A percentile compares a stretch with the other conserved stretches of the same genome.
Evolutionary conservation across 1,140 invertebrate species (phyloP).

Genomic region (Daktulosphaira vitifoliae): DNA sequence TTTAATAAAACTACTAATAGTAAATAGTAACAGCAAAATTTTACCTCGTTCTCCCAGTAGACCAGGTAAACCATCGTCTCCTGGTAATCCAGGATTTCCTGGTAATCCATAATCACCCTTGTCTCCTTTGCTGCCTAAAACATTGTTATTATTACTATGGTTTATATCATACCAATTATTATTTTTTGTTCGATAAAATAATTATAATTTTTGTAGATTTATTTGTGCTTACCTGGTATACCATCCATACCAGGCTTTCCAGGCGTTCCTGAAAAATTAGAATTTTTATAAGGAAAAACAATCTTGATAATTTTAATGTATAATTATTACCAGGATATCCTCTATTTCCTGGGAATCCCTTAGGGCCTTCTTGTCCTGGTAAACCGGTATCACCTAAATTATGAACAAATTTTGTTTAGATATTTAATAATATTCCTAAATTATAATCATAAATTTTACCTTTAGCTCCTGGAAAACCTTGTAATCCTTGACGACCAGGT

Average conservation of each 20-base stretch:
- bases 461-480: constrained; percentile 60
- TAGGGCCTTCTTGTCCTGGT: constrained; percentile 51
- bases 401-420: too few relatives aligned
- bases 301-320: too few relatives aligned
- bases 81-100: constrained; percentile 64
- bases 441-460: constrained; percentile 48
- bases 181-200: too few relatives aligned
- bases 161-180: too few relatives aligned
- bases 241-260: constrained; percentile 60
- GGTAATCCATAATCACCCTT: constrained; percentile 67
- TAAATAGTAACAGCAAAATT: too few relatives aligned
- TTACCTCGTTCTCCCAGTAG: constrained; percentile 27
- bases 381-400: constrained; percentile 50
- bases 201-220: too few relatives aligned
- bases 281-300: background rate
- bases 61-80: constrained; percentile 52
- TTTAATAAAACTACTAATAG: too few relatives aligned
- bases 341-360: constrained; percentile 58
- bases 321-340: background rate
- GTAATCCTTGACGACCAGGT: constrained; percentile 51
- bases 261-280: constrained; percentile 1
- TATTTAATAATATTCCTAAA: too few relatives aligned
- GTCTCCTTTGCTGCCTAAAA: constrained; percentile 53
- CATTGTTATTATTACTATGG: too few relatives aligned
- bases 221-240: constrained; percentile 44